These are phyloP conservation scores for Cirrhinus molitorella DNA, from an alignment of 2,797 vertebrate genomes.

Conservation along the genomic window DNA sequence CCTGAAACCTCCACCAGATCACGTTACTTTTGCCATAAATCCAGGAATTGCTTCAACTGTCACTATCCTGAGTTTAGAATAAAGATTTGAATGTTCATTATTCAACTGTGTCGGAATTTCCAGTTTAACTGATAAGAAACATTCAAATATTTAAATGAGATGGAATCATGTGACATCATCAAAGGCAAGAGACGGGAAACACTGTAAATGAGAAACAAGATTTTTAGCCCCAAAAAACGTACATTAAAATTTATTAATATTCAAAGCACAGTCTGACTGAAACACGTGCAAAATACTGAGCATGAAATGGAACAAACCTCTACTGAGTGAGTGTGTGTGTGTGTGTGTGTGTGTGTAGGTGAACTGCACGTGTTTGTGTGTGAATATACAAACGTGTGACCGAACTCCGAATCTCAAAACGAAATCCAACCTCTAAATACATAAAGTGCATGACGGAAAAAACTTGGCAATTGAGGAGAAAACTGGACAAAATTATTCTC, in stretches of 20 bases:
- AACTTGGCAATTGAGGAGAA: conserved; percentile 27
- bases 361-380: not conserved
- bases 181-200: not conserved
- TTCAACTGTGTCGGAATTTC: not conserved
- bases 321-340: conserved; percentile 17
- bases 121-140: not conserved
- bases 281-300: conserved; percentile 70
- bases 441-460: conserved; percentile 53
- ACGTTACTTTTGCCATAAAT: not conserved
- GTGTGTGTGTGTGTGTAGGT: conserved; percentile 17
- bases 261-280: conserved; percentile 64
- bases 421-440: conserved; percentile 8
- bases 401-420: conserved; percentile 14
- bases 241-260: conserved; percentile 66
- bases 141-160: not conserved
- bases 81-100: not conserved
- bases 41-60: not conserved
- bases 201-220: not conserved
- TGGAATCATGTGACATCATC: conserved; percentile 6
- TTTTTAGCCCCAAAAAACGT: conserved; percentile 46
- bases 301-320: conserved; percentile 51
- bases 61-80: not conserved
- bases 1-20: not conserved
- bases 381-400: conserved; percentile 4
- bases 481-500: conserved; percentile 49